Percentiles rank a stretch among this genome's conserved stretches.
These are phyloP conservation scores for Platerodrilus igneus DNA, from an alignment of 2,888 invertebrate species.

Conservation along the genomic window DNA sequence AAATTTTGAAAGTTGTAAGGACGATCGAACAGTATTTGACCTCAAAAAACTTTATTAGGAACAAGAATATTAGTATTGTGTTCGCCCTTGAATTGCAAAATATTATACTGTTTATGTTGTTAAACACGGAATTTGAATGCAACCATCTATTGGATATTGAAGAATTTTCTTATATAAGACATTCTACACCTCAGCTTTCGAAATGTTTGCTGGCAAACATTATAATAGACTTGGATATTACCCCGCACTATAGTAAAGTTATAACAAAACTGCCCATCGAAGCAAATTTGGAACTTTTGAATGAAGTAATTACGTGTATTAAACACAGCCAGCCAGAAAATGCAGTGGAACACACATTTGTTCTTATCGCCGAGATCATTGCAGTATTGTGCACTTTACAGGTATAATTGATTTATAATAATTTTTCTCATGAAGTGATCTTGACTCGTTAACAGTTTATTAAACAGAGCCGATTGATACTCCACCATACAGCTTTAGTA, in stretches of 20 bases:
- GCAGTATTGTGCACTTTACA: too few relatives aligned
- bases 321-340: constrained; percentile 31
- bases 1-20: constrained; percentile 27
- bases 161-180: constrained; percentile 37
- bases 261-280: constrained; percentile 16
- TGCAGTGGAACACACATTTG: constrained; percentile 28
- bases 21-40: too few relatives aligned
- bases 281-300: constrained; percentile 17
- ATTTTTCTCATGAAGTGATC: too few relatives aligned
- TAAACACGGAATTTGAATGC: constrained; percentile 38
- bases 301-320: constrained; percentile 35
- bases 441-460: too few relatives aligned
- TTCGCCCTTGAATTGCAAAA: constrained; percentile 20
- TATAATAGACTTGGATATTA: constrained; percentile 21
- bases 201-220: constrained; percentile 36
- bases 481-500: too few relatives aligned
- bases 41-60: too few relatives aligned
- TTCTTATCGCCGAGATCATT: too few relatives aligned
- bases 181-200: constrained; percentile 37
- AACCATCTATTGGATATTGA: constrained; percentile 29
- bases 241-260: constrained; percentile 17
- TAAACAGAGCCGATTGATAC: too few relatives aligned
- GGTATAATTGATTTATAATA: too few relatives aligned
- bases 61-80: too few relatives aligned
- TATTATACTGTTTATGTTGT: constrained; percentile 33